A percentile compares a stretch with the other conserved stretches of the same genome.
phyloP scores from a whole-genome alignment of 2,888 invertebrate species.

The Amaurobius ferox region DNA sequence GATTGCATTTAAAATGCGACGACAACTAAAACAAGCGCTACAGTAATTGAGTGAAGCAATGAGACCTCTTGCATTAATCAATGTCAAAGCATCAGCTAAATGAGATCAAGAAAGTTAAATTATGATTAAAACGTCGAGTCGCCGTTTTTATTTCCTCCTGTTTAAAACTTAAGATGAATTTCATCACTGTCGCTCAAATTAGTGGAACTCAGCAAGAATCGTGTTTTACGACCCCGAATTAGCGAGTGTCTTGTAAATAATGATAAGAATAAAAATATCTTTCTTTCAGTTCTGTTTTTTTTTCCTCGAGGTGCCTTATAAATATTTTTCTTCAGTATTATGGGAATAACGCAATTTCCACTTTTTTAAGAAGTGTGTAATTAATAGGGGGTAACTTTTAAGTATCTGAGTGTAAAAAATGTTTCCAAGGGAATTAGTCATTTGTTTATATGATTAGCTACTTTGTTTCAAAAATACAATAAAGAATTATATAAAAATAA shows the following conservation, averaged over 20 bases:
- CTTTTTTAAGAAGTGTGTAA: slow-evolving; percentile 33
- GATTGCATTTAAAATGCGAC: slow-evolving; percentile 61
- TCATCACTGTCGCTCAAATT: slow-evolving; percentile 71
- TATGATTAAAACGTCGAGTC: slow-evolving; percentile 69
- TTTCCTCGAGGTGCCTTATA: slow-evolving; percentile 7
- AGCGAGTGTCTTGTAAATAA: slow-evolving; percentile 61
- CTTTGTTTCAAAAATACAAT: no score
- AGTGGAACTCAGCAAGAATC: slow-evolving; percentile 63
- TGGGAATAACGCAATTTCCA: slow-evolving; percentile 44
- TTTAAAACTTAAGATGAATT: slow-evolving; percentile 69
- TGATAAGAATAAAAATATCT: slow-evolving; percentile 56
- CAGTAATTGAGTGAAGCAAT: slow-evolving; percentile 65
- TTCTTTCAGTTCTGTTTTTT: slow-evolving; percentile 10
- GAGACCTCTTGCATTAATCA: slow-evolving; percentile 71
- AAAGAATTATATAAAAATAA: no score
- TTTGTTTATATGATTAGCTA: background rate
- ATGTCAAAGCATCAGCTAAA: slow-evolving; percentile 67
- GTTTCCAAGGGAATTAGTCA: background rate
- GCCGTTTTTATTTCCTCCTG: slow-evolving; percentile 33
- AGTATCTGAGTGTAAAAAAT: slow-evolving; percentile 5
- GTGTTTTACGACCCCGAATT: slow-evolving; percentile 66
- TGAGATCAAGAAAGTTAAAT: slow-evolving; percentile 69
- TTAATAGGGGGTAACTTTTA: slow-evolving; percentile 26
- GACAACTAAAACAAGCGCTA: slow-evolving; percentile 46
- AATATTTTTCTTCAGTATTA: slow-evolving; percentile 28